A percentile compares a stretch with the other conserved stretches of the same genome.
These are phyloP conservation scores for Netelia fuscicornis DNA, from an alignment of 2,888 invertebrate species.

Conservation along the genomic window DNA sequence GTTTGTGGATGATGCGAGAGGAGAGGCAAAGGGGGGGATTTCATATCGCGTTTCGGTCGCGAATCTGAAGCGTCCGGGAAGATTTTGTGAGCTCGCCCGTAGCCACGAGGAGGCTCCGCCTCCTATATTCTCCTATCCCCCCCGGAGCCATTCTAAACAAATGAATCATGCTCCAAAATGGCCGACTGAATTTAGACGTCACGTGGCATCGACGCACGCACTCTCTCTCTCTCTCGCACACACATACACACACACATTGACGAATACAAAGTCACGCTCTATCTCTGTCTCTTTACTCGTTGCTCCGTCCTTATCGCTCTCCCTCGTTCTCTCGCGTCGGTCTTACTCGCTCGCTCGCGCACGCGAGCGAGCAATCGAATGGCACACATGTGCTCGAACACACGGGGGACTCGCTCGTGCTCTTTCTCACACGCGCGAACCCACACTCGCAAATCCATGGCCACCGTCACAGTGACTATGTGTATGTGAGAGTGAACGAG, in stretches of 20 bases:
- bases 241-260: background rate
- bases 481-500: background rate
- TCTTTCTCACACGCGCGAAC: slow-evolving; percentile 7
- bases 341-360: slow-evolving; percentile 31
- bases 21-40: slow-evolving; percentile 38
- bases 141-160: slow-evolving; percentile 84
- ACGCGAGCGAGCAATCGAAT: slow-evolving; percentile 64
- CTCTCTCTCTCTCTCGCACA: slow-evolving; percentile 22
- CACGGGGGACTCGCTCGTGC: slow-evolving; percentile 28
- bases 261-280: slow-evolving; percentile 4
- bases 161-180: slow-evolving; percentile 85
- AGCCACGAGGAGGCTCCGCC: slow-evolving; percentile 81
- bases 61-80: slow-evolving; percentile 77
- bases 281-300: slow-evolving; percentile 14
- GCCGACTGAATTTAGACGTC: slow-evolving; percentile 85
- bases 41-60: slow-evolving; percentile 74
- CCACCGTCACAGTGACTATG: background rate
- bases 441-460: slow-evolving; percentile 25
- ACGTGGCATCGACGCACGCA: slow-evolving; percentile 81
- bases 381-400: slow-evolving; percentile 33
- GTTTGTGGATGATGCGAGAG: background rate
- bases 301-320: background rate
- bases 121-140: slow-evolving; percentile 80
- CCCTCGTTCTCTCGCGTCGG: background rate
- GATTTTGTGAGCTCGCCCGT: slow-evolving; percentile 79